phyloP scores from a whole-genome alignment of 1,140 invertebrate genomes.

The Campoletis sonorensis region DNA sequence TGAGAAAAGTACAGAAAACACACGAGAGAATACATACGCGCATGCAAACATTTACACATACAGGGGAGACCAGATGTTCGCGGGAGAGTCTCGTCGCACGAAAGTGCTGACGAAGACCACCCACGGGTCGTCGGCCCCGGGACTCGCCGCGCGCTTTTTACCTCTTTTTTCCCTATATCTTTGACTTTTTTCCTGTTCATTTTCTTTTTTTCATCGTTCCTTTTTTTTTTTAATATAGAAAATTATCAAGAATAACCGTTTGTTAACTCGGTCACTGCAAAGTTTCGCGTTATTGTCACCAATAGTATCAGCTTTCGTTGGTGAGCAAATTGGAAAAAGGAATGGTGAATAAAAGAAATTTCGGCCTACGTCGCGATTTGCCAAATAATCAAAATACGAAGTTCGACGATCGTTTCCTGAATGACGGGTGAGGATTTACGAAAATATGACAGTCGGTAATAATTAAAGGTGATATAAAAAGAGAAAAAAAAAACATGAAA shows the following conservation, averaged over 20 bases:
- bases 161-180: background rate
- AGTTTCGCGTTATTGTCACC: background rate
- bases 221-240: too few species aligned
- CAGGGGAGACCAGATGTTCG: conserved; percentile 31
- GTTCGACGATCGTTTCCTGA: conserved; percentile 27
- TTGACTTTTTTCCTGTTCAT: background rate
- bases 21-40: conserved; percentile 9
- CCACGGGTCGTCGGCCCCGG: conserved; percentile 44
- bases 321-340: background rate
- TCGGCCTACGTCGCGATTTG: background rate
- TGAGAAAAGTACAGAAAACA: background rate
- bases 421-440: background rate
- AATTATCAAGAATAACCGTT: conserved; percentile 9
- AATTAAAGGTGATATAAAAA: background rate
- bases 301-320: background rate
- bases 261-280: background rate
- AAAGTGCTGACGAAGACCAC: conserved; percentile 46
- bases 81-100: conserved; percentile 34
- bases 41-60: conserved; percentile 4
- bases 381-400: conserved; percentile 40
- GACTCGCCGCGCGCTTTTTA: conserved; percentile 20
- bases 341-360: conserved; percentile 11
- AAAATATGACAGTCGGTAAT: background rate
- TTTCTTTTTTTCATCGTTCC: background rate
- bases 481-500: conserved; percentile 8